Base-by-base conservation (phyloP, 1,140 invertebrate genomes). In the Venustaconcha ellipsiformis region DNA sequence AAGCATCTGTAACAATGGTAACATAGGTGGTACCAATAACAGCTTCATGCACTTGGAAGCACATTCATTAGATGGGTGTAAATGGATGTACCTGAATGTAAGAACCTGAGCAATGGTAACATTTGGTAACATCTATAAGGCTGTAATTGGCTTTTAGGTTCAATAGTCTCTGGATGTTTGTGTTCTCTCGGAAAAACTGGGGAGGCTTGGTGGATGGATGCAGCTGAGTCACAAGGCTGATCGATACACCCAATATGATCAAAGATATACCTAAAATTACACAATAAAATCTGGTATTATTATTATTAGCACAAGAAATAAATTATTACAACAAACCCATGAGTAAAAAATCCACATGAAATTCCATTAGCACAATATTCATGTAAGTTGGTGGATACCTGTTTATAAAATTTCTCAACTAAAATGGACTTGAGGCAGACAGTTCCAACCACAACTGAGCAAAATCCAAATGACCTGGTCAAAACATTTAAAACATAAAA, bases 61-160 rank as follows among this genome's bases (percentile, higher is more conserved):
- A 55, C 69, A 80, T 26, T 76, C 82, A 81, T 57, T 48, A 48
- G 37, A 48, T 48, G 37, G 8, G 37, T 48, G 37, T 48, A 48
- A 48, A 48, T 48, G 37, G 37, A 48, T 6, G 37, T 11, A 48
- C 37, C 37, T 48, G 37, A 48, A 8, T 80, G 67, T 85, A 84
- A 6, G 84, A 74, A n/a, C 80, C 87, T 18, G 87, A 88, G 73
- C 87, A 88, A 17, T 76, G 71, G 48, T 82, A 81, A 77, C 87
- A 88, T 56, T 78, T 70, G 14, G 86, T 72, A 5, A 76, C 77
- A 63, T 85, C 83, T 56, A 84, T 84, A 23, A 82, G 75, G 62
- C 83, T 83, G 70, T 85, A 82, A 65, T 85, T 87, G n/a, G 83
- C 80, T 72, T 86, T 88, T 56, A 88, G 82, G 80, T 88, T 84